Conservation (phyloP, 2,113 vertebrate genomes). For the Nyctibius bracteatus region DNA sequence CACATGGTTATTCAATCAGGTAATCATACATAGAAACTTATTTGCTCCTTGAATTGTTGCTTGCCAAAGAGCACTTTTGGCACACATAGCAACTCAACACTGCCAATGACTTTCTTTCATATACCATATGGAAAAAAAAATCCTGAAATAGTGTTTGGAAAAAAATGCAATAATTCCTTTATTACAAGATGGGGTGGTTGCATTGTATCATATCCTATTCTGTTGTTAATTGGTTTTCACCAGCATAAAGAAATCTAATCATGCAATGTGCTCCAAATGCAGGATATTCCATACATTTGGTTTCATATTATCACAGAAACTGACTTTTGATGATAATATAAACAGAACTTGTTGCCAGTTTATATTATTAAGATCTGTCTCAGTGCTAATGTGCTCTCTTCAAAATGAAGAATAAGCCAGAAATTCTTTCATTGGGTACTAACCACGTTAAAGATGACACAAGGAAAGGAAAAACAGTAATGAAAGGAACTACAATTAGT, state of each 20-base stretch:
- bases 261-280: neutral
- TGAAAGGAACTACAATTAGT: neutral
- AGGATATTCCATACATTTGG: neutral
- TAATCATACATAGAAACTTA: constrained; percentile 56
- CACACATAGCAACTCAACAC: neutral
- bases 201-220: neutral
- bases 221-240: constrained; percentile 38
- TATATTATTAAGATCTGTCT: neutral
- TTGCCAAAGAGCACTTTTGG: constrained; percentile 41
- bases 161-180: constrained; percentile 10
- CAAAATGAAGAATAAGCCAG: neutral
- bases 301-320: neutral
- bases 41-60: constrained; percentile 52
- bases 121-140: constrained; percentile 12
- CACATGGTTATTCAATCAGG: constrained; percentile 27
- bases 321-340: neutral
- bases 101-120: constrained; percentile 23
- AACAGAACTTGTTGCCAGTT: neutral
- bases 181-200: neutral
- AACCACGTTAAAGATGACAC: neutral
- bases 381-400: neutral
- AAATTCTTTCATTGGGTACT: neutral
- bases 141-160: constrained; percentile 12
- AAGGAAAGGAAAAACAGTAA: neutral
- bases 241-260: constrained; percentile 8